phyloP scores from a whole-genome alignment of 2,888 invertebrate species.

The Anthophora plumipes region DNA sequence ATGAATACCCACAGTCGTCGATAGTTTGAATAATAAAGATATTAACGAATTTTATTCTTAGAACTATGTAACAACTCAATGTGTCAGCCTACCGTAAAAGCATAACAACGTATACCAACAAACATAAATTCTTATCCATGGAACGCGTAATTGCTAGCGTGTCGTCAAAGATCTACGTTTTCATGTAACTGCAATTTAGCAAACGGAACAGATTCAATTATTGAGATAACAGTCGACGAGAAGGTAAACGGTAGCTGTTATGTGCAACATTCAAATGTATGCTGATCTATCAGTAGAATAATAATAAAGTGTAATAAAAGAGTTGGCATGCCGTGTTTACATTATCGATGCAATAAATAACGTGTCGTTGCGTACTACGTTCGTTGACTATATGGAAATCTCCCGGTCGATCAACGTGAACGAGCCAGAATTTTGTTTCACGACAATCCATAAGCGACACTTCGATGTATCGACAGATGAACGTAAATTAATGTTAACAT shows the following conservation, averaged over 20 bases:
- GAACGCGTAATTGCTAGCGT: constrained; percentile 49
- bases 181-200: constrained; percentile 35
- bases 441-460: constrained; percentile 5
- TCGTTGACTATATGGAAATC: constrained; percentile 1
- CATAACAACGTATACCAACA: constrained; percentile 5
- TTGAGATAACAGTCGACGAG: constrained; percentile 37
- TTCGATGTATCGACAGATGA: not conserved
- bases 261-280: constrained; percentile 32
- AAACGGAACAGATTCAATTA: constrained; percentile 55
- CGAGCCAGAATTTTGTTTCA: not conserved
- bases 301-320: constrained; percentile 46
- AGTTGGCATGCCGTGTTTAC: constrained; percentile 10
- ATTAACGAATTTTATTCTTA: constrained; percentile 20
- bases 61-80: not conserved
- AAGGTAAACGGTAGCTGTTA: constrained; percentile 38
- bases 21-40: constrained; percentile 14
- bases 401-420: not conserved
- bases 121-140: constrained; percentile 36
- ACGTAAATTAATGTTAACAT: constrained; percentile 25
- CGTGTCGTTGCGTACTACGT: constrained; percentile 12
- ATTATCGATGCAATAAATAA: constrained; percentile 50
- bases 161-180: constrained; percentile 35
- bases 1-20: not conserved
- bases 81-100: constrained; percentile 7
- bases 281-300: constrained; percentile 29